These are phyloP conservation scores for Eudyptes chrysolophus DNA, from an alignment of 2,113 vertebrate genomes.

Conservation along the genomic window DNA sequence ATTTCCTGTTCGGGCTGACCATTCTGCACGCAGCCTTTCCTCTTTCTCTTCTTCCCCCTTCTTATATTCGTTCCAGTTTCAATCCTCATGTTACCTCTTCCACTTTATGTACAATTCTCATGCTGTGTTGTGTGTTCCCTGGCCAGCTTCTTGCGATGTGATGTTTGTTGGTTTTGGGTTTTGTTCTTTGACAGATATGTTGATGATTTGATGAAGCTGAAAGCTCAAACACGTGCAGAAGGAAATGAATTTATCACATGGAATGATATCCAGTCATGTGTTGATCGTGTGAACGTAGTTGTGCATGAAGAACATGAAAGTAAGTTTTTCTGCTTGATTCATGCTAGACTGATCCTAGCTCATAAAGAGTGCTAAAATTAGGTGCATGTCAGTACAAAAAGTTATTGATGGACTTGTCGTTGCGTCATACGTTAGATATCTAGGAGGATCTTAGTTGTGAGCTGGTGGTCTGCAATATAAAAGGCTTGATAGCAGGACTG, in stretches of 20 bases:
- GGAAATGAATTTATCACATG: conserved; percentile 87
- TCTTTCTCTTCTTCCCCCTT: not conserved
- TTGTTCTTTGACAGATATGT: conserved; percentile 81
- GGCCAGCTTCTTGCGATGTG: not conserved
- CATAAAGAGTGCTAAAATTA: not conserved
- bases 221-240: conserved; percentile 77
- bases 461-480: not conserved
- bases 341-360: not conserved
- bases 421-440: not conserved
- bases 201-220: conserved; percentile 90
- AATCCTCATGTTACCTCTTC: not conserved
- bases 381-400: not conserved
- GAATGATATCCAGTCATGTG: conserved; percentile 97
- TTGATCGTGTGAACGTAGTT: conserved; percentile 89
- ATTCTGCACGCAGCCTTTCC: not conserved
- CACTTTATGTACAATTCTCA: not conserved
- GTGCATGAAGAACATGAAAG: conserved; percentile 94
- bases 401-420: not conserved
- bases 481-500: not conserved
- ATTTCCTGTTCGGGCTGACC: not conserved
- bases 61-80: not conserved
- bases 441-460: not conserved
- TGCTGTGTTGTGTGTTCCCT: not conserved
- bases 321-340: conserved; percentile 67
- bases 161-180: not conserved